Evolutionary conservation across 2,888 invertebrate genomes (phyloP), one percentile per base, ranked within the genome.

Genomic region (Agelastica alni): DNA sequence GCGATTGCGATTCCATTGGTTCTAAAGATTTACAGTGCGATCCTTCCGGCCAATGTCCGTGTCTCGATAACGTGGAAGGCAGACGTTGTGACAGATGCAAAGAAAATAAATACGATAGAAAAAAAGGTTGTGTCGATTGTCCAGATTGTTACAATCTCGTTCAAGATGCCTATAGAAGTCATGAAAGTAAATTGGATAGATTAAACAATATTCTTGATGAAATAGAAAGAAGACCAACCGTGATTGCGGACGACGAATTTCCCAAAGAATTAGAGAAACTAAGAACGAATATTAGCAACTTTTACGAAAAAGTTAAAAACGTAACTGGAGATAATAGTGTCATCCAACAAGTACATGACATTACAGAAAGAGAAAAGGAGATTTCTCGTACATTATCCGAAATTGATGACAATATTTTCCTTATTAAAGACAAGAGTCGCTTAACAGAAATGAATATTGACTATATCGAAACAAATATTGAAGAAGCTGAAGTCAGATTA

Each of bases 71-170:
- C 72, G 96, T 99, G 0, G 97, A 96, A 76, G 98, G 98, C 1
- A 81, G 92, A 16, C 85, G 88, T 12, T 99, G 99, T 75, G 95
- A 99, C 76, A 86, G 94, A 37, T 99, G 99, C 75, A 93, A 94
- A 78, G 98, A 99, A 75, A 99, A 99, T 75, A 97, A 96, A 74
- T 89, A 88, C 71, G 91, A 96, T 73, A 85, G 96, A 16, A 91
- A 94, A 59, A 87, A 89, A 53, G 96, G 95, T 10, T 93, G 93
- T 66, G 80, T 89, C 36, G 88, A 93, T 70, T 99, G 99, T 74
- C 95, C 95, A 0, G 86, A 91, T 6, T 99, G 98, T 77, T 99
- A 99, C 76, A 93, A 93, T 74, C 81, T 99, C 5, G 95, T 99
- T 0, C 91, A 92, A 72, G 88, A 91, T 41, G 90, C 93, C 0